A percentile compares a stretch with the other conserved stretches of the same genome.
phyloP scores from a whole-genome alignment of 2,888 invertebrate genomes.

The Plusia festucae region DNA sequence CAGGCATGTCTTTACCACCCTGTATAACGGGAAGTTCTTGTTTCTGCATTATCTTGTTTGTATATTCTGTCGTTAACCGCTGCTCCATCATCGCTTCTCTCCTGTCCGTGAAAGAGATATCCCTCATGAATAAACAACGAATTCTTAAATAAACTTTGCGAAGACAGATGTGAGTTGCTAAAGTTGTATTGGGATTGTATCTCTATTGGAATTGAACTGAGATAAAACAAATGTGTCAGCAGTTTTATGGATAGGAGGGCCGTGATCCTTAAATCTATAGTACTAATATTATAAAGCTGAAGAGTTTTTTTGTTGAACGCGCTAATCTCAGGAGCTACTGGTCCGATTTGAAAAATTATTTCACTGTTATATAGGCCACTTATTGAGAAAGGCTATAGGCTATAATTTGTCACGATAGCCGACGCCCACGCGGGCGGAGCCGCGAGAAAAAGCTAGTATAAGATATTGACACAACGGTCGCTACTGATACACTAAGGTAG shows the following conservation, averaged over 20 bases:
- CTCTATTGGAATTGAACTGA: slow-evolving; percentile 10
- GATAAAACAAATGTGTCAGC: slow-evolving; percentile 11
- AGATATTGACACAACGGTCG: too few species aligned
- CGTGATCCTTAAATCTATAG: background rate
- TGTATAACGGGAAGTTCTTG: background rate
- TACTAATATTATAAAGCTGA: background rate
- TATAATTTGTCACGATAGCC: too few species aligned
- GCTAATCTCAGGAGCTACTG: too few species aligned
- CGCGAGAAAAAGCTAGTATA: too few species aligned
- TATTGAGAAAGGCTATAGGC: too few species aligned
- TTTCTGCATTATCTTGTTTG: background rate
- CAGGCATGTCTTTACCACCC: too few species aligned
- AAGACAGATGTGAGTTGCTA: slow-evolving; percentile 27
- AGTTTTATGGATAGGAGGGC: background rate
- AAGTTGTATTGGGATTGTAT: slow-evolving; percentile 20
- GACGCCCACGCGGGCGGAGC: too few species aligned
- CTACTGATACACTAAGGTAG: too few species aligned
- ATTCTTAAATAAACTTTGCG: slow-evolving; percentile 11
- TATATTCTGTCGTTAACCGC: background rate
- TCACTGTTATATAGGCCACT: too few species aligned
- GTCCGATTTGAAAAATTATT: too few species aligned
- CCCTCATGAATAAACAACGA: slow-evolving; percentile 3
- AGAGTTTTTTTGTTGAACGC: too few species aligned
- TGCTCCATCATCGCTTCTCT: background rate
- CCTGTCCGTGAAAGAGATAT: background rate